Evolutionary conservation across 1,140 invertebrate genomes (phyloP).

Genomic region (Temnothorax curvispinosus): DNA sequence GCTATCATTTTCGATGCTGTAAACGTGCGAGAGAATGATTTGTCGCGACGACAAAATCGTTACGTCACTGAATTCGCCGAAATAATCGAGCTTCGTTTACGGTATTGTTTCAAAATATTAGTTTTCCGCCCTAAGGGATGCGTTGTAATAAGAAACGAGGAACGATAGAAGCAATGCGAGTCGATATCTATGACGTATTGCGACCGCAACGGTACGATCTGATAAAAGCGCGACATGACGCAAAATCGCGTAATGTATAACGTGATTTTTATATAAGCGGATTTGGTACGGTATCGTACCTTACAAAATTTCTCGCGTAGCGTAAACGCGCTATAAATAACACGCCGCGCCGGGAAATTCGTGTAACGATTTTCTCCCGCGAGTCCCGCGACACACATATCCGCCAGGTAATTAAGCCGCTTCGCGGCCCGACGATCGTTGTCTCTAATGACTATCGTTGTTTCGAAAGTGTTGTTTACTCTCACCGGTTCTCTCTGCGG

Average conservation of each 20-base stretch:
- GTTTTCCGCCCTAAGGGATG: neutral
- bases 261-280: neutral
- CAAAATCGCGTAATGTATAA: neutral
- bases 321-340: neutral
- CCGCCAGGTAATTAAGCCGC: constrained; percentile 7
- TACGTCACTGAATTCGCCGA: neutral
- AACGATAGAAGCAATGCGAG: neutral
- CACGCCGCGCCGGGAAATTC: neutral
- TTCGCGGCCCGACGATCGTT: neutral
- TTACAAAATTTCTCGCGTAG: neutral
- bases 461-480: constrained; percentile 36
- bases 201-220: neutral
- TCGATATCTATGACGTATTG: constrained; percentile 13
- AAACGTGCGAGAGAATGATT: neutral
- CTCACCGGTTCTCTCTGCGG: neutral
- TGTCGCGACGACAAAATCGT: neutral
- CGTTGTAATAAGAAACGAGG: neutral
- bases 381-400: constrained; percentile 1
- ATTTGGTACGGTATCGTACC: neutral
- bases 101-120: neutral
- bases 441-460: constrained; percentile 5
- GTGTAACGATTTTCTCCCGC: constrained; percentile 12
- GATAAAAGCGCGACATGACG: neutral
- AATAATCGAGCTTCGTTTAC: neutral
- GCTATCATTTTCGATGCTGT: neutral